Percentiles rank a stretch among this genome's conserved stretches.
These are phyloP conservation scores for Otus sunia DNA, from an alignment of 2,113 vertebrate species.

Conservation along the genomic window DNA sequence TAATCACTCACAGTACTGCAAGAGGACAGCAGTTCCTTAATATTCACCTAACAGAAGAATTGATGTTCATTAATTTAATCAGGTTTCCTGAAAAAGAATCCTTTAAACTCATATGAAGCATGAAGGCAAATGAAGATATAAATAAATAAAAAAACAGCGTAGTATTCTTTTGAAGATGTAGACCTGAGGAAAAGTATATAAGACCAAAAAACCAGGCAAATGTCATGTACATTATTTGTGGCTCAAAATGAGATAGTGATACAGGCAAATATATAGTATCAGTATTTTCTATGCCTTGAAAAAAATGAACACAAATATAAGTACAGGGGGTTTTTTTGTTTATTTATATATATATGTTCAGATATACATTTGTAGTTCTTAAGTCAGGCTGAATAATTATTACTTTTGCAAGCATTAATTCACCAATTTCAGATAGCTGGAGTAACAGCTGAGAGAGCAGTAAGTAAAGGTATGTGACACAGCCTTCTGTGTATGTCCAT, in stretches of 20 bases:
- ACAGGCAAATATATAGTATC: background rate
- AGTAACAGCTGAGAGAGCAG: background rate
- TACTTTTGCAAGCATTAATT: background rate
- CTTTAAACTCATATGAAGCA: background rate
- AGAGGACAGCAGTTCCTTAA: background rate
- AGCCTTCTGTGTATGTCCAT: background rate
- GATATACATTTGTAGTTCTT: background rate
- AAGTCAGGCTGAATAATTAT: background rate
- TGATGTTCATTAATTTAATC: background rate
- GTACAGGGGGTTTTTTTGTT: background rate
- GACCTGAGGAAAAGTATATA: background rate
- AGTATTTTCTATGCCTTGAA: background rate
- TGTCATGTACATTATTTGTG: background rate
- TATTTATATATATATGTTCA: background rate
- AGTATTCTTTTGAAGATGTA: background rate
- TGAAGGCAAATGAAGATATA: background rate
- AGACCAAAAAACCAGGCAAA: background rate
- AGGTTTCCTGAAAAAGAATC: background rate
- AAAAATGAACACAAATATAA: background rate
- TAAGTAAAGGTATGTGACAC: background rate
- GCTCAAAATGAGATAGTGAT: background rate
- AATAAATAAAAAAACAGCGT: background rate
- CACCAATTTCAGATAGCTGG: background rate
- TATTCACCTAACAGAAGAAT: background rate
- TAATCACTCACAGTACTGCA: background rate